Conservation (phyloP, 2,888 invertebrate species). For the Sericinus montela region DNA sequence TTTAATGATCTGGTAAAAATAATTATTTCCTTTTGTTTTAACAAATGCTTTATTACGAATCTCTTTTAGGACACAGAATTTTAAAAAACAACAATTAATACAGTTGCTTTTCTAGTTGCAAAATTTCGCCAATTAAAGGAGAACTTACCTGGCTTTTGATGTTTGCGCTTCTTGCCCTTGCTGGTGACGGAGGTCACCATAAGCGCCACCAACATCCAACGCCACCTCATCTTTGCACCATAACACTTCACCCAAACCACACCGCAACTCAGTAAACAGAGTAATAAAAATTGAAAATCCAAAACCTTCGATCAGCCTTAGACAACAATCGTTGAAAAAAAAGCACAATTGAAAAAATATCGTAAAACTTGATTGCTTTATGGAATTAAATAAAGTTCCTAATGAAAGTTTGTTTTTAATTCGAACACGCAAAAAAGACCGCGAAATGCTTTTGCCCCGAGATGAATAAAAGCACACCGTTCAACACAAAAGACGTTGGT, state of each 20-base stretch:
- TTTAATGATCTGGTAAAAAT: too few species aligned
- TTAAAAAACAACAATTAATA: too few species aligned
- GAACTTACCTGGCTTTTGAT: slow-evolving; percentile 61
- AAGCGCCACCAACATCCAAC: slow-evolving; percentile 45
- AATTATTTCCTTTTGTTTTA: too few species aligned
- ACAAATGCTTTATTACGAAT: too few species aligned
- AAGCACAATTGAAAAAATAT: too few species aligned
- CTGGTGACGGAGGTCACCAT: slow-evolving; percentile 50
- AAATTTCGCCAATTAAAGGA: too few species aligned
- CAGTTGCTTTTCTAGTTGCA: too few species aligned
- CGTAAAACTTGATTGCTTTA: too few species aligned
- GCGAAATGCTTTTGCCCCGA: slow-evolving; percentile 7
- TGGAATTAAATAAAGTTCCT: too few species aligned
- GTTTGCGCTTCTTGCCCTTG: slow-evolving; percentile 60
- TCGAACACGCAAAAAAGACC: slow-evolving; percentile 9
- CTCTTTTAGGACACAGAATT: too few species aligned
- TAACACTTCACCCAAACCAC: slow-evolving; percentile 30
- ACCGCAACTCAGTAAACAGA: not conserved
- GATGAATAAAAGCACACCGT: not conserved
- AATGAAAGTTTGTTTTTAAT: not conserved
- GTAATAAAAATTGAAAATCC: not conserved
- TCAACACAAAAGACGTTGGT: not conserved
- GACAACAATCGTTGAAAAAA: too few species aligned
- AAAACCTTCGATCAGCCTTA: not conserved
- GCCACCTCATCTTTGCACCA: slow-evolving; percentile 46